A percentile compares a stretch with the other conserved stretches of the same genome.
Evolutionary conservation across 1,140 invertebrate genomes (phyloP).

Genomic region (Oscheius sp.): DNA sequence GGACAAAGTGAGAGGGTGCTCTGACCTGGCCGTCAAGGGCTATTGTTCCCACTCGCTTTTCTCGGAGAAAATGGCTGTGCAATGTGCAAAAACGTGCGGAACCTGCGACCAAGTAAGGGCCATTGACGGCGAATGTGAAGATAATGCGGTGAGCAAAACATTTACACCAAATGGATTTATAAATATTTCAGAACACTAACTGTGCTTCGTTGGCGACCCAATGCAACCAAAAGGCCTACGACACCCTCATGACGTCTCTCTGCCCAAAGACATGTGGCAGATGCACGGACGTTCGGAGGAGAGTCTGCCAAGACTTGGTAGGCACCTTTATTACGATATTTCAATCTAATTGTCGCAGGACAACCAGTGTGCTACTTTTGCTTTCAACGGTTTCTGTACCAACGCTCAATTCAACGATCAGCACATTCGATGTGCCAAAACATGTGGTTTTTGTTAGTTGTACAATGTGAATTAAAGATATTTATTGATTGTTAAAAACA

Average conservation of each 20-base stretch:
- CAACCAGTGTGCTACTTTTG: slow-evolving; percentile 5
- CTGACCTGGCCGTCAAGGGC: too few relatives aligned
- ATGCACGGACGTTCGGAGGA: background rate
- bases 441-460: slow-evolving; percentile 24
- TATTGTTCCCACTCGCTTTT: too few relatives aligned
- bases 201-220: background rate
- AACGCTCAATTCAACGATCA: slow-evolving; percentile 6
- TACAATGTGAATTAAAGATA: too few relatives aligned
- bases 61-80: too few relatives aligned
- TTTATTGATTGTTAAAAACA: too few relatives aligned
- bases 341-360: slow-evolving; percentile 5
- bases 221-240: slow-evolving; percentile 4
- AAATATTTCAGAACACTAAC: background rate
- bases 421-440: slow-evolving; percentile 14
- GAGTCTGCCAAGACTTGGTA: slow-evolving; percentile 7
- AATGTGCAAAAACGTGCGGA: too few relatives aligned
- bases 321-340: background rate
- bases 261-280: slow-evolving; percentile 20
- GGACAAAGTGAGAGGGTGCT: too few relatives aligned
- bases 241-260: slow-evolving; percentile 3
- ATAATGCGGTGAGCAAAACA: slow-evolving; percentile 1
- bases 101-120: background rate
- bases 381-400: slow-evolving; percentile 20
- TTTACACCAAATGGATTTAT: background rate
- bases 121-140: background rate